A percentile compares a stretch with the other conserved stretches of the same genome.
Evolutionary conservation across 2,797 vertebrate genomes (phyloP).

Genomic region (Sebastes steindachneri): DNA sequence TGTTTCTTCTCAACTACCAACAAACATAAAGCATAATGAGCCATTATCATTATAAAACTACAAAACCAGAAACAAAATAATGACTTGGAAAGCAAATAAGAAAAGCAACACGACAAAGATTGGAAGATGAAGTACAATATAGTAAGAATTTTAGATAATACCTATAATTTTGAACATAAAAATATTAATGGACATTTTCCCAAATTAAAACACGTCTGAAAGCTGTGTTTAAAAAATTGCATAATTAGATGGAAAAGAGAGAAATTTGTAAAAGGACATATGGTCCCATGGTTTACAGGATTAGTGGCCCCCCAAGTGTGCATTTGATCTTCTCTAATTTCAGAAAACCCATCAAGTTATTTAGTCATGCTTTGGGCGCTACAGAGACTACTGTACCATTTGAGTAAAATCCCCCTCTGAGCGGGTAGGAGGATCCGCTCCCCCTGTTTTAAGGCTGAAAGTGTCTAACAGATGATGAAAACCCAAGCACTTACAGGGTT

Average conservation of each 20-base stretch:
- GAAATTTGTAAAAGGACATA: background rate
- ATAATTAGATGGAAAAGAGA: background rate
- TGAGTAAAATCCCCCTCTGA: slow-evolving; percentile 1
- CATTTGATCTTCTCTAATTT: slow-evolving; percentile 57
- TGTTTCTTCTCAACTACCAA: background rate
- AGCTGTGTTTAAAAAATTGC: background rate
- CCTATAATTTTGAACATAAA: background rate
- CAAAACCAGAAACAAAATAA: background rate
- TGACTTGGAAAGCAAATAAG: background rate
- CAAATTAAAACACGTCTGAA: background rate
- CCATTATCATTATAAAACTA: background rate
- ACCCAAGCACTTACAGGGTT: background rate
- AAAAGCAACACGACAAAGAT: background rate
- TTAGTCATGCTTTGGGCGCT: slow-evolving; percentile 34
- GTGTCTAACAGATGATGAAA: background rate
- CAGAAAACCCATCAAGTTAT: slow-evolving; percentile 38
- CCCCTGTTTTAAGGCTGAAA: background rate
- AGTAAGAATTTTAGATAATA: background rate
- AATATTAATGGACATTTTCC: background rate
- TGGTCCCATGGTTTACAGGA: background rate
- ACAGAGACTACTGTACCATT: background rate
- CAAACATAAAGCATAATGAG: background rate
- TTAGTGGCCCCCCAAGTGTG: background rate
- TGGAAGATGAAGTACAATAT: background rate
- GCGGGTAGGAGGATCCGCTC: background rate